Conservation (phyloP, 2,888 invertebrate genomes). For the Macropis europaea region DNA sequence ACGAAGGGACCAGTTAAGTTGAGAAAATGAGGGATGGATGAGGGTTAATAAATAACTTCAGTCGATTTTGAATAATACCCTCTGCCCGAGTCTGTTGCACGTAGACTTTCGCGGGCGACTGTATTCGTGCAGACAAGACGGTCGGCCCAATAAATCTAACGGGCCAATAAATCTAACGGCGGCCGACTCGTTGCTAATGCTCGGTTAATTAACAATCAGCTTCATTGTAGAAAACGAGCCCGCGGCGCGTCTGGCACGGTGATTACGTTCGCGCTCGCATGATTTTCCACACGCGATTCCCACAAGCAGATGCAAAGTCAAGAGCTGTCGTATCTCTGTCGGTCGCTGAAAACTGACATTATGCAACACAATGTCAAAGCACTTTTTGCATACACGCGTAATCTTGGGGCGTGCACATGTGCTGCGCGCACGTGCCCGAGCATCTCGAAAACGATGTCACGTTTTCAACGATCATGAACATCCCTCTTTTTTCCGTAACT, state of each 20-base stretch:
- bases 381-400: not conserved
- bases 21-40: no score
- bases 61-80: no score
- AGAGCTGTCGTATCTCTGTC: constrained; percentile 18
- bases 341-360: constrained; percentile 37
- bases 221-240: not conserved
- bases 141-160: not conserved
- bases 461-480: not conserved
- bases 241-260: not conserved
- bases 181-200: not conserved
- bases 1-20: no score
- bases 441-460: not conserved
- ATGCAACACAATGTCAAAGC: constrained; percentile 29
- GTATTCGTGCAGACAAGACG: not conserved
- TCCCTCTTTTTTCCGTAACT: not conserved
- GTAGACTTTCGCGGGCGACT: no score
- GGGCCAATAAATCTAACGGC: not conserved
- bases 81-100: no score
- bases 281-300: not conserved
- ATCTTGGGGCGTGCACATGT: not conserved
- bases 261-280: not conserved
- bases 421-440: not conserved
- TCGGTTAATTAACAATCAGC: constrained; percentile 7
- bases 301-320: constrained; percentile 25
- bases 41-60: no score